phyloP scores from a whole-genome alignment of 2,113 vertebrate species.

The Elgaria multicarinata region DNA sequence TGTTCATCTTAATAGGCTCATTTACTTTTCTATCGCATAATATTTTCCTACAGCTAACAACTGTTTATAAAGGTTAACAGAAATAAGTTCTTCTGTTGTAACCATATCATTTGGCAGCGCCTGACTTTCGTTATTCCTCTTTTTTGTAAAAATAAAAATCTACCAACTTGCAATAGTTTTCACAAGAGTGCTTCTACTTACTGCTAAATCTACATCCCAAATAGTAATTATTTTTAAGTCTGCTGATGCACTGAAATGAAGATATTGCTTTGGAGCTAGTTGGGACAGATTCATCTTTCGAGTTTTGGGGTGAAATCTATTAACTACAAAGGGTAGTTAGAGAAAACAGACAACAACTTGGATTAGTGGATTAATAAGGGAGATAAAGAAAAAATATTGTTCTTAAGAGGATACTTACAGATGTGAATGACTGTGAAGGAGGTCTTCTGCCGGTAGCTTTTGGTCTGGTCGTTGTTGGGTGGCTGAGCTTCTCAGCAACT shows the following conservation, averaged over 20 bases:
- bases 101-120: neutral
- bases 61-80: neutral
- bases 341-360: neutral
- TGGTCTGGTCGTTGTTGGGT: conserved; percentile 92
- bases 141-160: neutral
- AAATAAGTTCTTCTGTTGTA: neutral
- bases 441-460: conserved; percentile 94
- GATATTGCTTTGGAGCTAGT: neutral
- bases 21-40: neutral
- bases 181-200: neutral
- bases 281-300: neutral
- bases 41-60: neutral
- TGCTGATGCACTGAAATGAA: neutral
- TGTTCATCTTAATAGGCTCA: neutral
- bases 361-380: neutral
- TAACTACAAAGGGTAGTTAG: no score
- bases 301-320: neutral
- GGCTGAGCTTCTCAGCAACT: conserved; percentile 92
- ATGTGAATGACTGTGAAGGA: conserved; percentile 92
- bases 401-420: conserved; percentile 81
- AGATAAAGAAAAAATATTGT: neutral
- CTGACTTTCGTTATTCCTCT: neutral
- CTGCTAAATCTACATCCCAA: neutral
- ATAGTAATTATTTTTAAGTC: neutral
- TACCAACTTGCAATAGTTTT: neutral